These are phyloP conservation scores for Molossus alvarezi DNA, from an alignment of 2,797 vertebrate genomes.

Conservation along the genomic window DNA sequence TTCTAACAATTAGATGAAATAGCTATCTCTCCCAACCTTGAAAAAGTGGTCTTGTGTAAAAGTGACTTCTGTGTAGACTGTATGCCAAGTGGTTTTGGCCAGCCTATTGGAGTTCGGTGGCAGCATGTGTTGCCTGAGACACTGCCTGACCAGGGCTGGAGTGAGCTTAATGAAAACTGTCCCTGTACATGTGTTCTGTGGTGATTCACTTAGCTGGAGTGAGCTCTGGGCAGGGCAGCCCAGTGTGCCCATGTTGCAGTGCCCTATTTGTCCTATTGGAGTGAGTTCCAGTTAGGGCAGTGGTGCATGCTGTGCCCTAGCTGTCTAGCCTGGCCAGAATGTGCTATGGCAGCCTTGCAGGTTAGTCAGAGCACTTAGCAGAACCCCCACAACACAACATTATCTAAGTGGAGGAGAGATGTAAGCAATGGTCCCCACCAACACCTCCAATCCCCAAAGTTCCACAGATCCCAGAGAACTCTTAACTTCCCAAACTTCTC, in stretches of 20 bases:
- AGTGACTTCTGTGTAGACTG: too few species aligned
- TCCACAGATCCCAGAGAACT: neutral
- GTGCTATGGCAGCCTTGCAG: neutral
- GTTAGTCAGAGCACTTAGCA: neutral
- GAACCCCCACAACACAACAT: neutral
- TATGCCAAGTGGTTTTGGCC: neutral
- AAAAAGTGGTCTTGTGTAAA: too few species aligned
- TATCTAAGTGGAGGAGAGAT: neutral
- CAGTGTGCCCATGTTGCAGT: neutral
- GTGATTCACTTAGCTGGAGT: too few species aligned
- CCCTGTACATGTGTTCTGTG: too few species aligned
- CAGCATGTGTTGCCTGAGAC: neutral
- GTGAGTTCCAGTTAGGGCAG: neutral
- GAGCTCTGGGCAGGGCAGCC: neutral
- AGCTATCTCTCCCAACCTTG: too few species aligned
- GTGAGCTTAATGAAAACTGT: too few species aligned
- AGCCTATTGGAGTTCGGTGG: neutral
- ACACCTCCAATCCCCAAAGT: neutral
- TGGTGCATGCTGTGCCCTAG: neutral
- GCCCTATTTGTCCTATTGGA: neutral
- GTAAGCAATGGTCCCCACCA: neutral
- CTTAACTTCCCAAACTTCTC: too few species aligned
- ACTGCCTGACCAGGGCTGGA: neutral
- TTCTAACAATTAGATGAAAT: neutral
- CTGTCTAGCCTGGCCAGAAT: neutral